Base-by-base conservation (phyloP, 2,113 vertebrate genomes). In the Oncorhynchus masou region DNA sequence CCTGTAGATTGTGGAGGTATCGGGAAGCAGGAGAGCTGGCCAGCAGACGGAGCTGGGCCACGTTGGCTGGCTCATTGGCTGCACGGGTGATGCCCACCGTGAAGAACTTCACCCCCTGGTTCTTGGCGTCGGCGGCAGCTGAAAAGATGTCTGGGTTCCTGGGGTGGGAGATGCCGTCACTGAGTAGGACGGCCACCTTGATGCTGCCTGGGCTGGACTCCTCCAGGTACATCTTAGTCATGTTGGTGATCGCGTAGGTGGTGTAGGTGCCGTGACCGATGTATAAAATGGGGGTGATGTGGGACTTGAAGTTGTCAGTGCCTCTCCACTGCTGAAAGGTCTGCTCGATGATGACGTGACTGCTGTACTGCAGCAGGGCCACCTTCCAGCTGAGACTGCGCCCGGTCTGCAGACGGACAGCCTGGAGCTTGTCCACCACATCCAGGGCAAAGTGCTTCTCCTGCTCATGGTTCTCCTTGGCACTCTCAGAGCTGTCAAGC, bases 241-340 rank as follows among this genome's bases (percentile, higher is more conserved):
- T 93, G 87, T 98, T 97, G 82, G 95, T 97, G 85, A 97, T 95
- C 84, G 96, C 96, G 0, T 96, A 96, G 66, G 96, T 96, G 76
- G 95, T 96, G 82, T 95, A 97, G 77, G 96, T 97, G 73, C 95
- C 96, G 0, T 97, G 96, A 16, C 96, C 96, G 45, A 96, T 96
- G 88, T 94, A 95, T 54, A 89, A 16, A 49, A 97, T 94, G 59
- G 95, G 93, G 25, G 88, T 65, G 54, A 96, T 83, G 29, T 74
- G 91, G 60, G 81, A 87, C 91, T 94, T 95, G 90, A 98, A 97
- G 79, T 91, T 90, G 49, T 95, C 94, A 0, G 87, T 84, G 70
- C 95, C 95, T 75, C 83, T 93, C 96, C 96, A 98, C 79, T 96
- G 91, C 71, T 79, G 93, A 86, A 97, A 95, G 6, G 92, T 93